Base-by-base conservation (phyloP, 37 sponge, comb jelly and placozoan genomes). In the Halichondria panicea region DNA sequence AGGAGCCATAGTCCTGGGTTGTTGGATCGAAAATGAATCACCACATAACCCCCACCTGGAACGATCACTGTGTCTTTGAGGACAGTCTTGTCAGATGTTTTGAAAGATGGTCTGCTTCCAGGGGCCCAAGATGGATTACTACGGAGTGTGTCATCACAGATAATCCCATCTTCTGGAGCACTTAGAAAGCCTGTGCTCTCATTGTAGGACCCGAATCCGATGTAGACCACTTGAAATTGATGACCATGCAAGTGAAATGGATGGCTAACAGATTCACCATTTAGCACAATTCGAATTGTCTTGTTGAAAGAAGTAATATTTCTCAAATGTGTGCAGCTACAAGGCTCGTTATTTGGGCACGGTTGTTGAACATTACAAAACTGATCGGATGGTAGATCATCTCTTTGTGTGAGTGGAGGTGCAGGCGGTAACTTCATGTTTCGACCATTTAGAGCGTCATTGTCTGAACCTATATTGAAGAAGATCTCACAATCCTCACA, bases 1-100 rank as follows among this genome's bases (percentile, higher is more conserved):
- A 92, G 53, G 42, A 96, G 89, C 96, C 96, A 96, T 58, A 71
- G 75, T 7, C 96, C 96, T 28, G 96, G 96, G 79, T 92, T 96
- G 75, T 89, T 81, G 7, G 93, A 55, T 7, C 31, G 69, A 55
- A 96, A 81, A 38, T 85, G 77, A 33, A 92, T 72, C 27, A 91
- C 93, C 0, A 72, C 81, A 52, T 89, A 92, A 0, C 96, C 96
- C 33, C 93, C 93, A 25, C 75, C 85, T 40, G 96, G 96, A 0
- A 96, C 76, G 2, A 89, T 73, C 3, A 92, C 82, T 7, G 96
- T 96, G 61, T 96, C 93, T 58, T 96, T 96, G 37, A 46, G 63
- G 31, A 82, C 43, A 40, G 87, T 74, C 15, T 59, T 84, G 19
- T 42, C 34, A 13, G 27, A 32, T 40, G 60, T 56, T 4, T 21